Evolutionary conservation across 2,888 invertebrate species (phyloP), one percentile per base, ranked within the genome.

Genomic region (Volucella inflata): DNA sequence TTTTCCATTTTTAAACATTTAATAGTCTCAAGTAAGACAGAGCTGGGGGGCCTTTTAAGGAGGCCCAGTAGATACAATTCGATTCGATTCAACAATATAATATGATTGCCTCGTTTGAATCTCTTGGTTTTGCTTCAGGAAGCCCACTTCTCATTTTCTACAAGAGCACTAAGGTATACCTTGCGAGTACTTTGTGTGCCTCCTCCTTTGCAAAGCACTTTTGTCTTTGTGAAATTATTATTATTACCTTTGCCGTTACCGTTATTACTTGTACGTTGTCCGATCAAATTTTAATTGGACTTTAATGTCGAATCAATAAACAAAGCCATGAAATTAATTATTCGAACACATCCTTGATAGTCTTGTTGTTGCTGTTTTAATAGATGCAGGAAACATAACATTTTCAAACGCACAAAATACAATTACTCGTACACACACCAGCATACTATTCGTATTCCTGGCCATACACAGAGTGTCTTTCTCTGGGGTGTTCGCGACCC

Each of bases 251-350:
- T 75, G 53, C 64, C 36, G 64, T 75, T 74, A 74, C 79, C 60
- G 65, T 67, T 75, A 80, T 75, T 55, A 76, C 75, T 67, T 55
- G 48, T 53, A 30, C 21, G 51, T 62, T 59, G 60, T 60, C 62
- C 57, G 70, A 64, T 78, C 67, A 76, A 71, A 76, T 72, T 85
- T 80, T 76, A 85, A 85, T 85, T 80, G 76, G 60, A 80, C 70
- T 84, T 80, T 75, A 71, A 76, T 57, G 67, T 65, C 60, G 84
- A 76, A 85, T 80, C 80, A 85, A 85, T 80, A 85, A 85, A 80
- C 84, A 85, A 76, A 80, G 80, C 80, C 67, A 71, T 80, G 76
- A 76, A 80, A 85, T 85, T 85, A 85, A 85, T 85, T 85, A 85
- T 80, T 71, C 59, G 59, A 74, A 68, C 53, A 79, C 60, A 84